Base-by-base conservation (phyloP, 1,140 invertebrate species). In the Sweltsa coloradensis region DNA sequence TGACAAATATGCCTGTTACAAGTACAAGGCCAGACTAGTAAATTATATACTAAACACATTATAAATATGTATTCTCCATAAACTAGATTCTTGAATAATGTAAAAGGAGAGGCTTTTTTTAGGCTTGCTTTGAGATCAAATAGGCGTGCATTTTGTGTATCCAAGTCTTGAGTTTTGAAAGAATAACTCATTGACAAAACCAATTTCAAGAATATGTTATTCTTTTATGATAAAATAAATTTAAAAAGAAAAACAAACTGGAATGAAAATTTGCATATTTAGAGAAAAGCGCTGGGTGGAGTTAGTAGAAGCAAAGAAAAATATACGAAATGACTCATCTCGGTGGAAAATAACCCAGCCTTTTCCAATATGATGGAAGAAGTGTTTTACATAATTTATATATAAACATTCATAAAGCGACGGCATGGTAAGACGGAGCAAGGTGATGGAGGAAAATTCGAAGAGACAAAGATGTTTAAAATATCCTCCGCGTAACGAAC, bases 201-300 rank as follows among this genome's bases (percentile, higher is more conserved):
- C 41, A 27, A 47, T 37, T 49, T 49, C 45, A 37, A n/a, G 45
- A 47, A 40, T 26, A 40, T 34, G 24, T 44, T 31, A 23, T 22
- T 23, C 45, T 37, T 47, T 34, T 41, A 42, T 47, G 16, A 50
- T 31, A 44, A 50, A 39, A 50, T 50, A 45, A 50, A 45, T 29
- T 6, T 19, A 27, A 41, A 41, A 47, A 47, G 22, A 40, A 34
- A 44, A 43, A 45, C 34, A 50, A 50, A 50, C 48, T 50, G 41
- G 45, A 39, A 50, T 37, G 48, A 45, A 45, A 50, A 50, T 50
- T 50, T 50, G 48, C 48, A 50, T 50, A 50, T 45, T 50, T 50
- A 50, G 48, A 37, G 34, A 27, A 43, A 21, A 45, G 13, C 16
- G 34, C 14, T 18, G 34, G 34, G 41, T 24, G 41, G 41, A 24